Evolutionary conservation across 2,797 vertebrate genomes (phyloP), one percentile per base, ranked within the genome.

Genomic region (Octomys mimax): DNA sequence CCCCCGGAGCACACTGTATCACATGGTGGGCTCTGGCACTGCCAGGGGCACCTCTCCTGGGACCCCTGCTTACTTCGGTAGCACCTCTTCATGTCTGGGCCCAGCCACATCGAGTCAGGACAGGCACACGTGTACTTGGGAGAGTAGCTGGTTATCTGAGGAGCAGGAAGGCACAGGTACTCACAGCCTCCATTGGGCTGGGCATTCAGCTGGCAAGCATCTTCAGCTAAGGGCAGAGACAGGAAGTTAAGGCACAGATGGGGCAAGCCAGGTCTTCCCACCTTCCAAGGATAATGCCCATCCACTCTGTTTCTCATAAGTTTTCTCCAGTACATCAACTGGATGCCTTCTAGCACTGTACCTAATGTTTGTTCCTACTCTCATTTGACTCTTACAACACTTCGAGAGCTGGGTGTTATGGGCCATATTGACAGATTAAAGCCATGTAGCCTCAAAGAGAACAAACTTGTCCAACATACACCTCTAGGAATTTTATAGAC

Each of bases 141-240:
- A 39, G 99, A 99, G 95, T 99, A 99, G 95, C 99, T 98, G 13
- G 99, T 99, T 98, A 99, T 99, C 98, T 99, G 99, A 39, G 99
- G 99, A n/a, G 99, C 99, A 97, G 99, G 99, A 95, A 99, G 99
- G 97, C 99, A 99, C 92, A 99, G 98, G 97, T 99, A 99, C 95
- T 99, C 99, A 89, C 99, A 99, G 97, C 99, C 99, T 4, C 99
- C 99, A 0, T 99, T 99, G 28, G 99, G 99, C 59, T 99, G 98
- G 87, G 98, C 98, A 26, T 99, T 99, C 98, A 99, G 98, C 97
- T 99, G 99, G 62, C 99, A 99, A 96, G 98, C 99, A 92, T 99
- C 99, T 5, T 99, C 99, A 95, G 99, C 99, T 99, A 92, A 68
- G 87, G 92, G 84, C 42, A 79, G 28, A 89, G 46, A 79, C 39